Conservation (phyloP, 2,113 vertebrate species). For the Anhinga rufa region DNA sequence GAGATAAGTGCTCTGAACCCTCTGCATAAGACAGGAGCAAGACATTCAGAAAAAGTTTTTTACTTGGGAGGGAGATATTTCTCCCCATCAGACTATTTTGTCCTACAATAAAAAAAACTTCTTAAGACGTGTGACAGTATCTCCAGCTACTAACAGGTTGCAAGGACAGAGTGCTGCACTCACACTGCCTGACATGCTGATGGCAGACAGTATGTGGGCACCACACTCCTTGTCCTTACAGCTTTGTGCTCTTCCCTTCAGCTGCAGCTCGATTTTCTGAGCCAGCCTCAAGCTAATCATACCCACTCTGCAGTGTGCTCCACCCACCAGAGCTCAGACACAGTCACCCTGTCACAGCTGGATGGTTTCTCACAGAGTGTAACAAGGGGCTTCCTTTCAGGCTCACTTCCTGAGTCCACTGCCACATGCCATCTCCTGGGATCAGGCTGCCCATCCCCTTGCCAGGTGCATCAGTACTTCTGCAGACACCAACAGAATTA, state of each 20-base stretch:
- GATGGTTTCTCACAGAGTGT: accelerated
- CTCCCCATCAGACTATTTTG: background rate
- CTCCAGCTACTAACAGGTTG: background rate
- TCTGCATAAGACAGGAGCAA: background rate
- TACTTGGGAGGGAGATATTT: background rate
- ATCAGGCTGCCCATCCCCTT: background rate
- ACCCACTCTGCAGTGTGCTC: background rate
- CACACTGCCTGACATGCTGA: accelerated
- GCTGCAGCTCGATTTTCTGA: background rate
- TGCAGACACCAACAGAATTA: background rate
- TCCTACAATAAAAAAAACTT: background rate
- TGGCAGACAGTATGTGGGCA: background rate
- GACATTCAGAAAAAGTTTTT: background rate
- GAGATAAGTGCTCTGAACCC: background rate
- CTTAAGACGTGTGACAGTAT: no score
- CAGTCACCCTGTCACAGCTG: background rate
- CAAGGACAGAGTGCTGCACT: background rate
- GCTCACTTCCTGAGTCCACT: background rate
- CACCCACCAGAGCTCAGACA: background rate
- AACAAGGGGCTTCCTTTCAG: background rate
- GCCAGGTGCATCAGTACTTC: background rate
- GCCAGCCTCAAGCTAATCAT: accelerated
- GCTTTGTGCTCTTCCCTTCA: background rate
- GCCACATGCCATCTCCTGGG: background rate
- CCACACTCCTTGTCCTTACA: background rate